These are phyloP conservation scores for Strigamia transsilvanica DNA, from an alignment of 2,888 invertebrate species.

Conservation along the genomic window DNA sequence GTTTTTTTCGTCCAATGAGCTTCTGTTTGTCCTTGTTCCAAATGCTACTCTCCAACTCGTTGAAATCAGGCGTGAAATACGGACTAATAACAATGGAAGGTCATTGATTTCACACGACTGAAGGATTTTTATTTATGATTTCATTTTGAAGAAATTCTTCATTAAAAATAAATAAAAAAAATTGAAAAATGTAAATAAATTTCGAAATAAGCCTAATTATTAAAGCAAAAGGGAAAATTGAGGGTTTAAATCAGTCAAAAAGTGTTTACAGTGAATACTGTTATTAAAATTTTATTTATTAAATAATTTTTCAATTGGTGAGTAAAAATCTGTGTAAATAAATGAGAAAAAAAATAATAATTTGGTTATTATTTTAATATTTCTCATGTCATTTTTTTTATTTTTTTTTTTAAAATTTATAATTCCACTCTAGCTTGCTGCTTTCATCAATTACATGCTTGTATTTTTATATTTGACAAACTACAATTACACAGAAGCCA, in stretches of 20 bases:
- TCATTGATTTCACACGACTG: background rate
- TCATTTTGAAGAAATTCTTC: background rate
- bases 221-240: background rate
- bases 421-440: background rate
- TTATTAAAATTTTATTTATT: background rate
- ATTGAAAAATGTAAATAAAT: no score
- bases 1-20: background rate
- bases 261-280: background rate
- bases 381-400: background rate
- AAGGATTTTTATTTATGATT: conserved; percentile 7
- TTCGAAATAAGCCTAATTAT: background rate
- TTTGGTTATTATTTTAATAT: no score
- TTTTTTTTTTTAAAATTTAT: background rate
- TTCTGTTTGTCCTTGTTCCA: conserved; percentile 17
- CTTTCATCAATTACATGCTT: background rate
- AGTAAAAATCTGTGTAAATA: background rate
- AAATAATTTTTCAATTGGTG: background rate
- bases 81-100: conserved; percentile 10
- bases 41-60: background rate
- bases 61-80: background rate
- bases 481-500: conserved; percentile 34
- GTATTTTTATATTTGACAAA: background rate
- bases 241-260: background rate
- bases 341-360: no score
- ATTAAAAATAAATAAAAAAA: background rate